Conservation (phyloP, 2,888 invertebrate species). For the Drosophila limbata region DNA sequence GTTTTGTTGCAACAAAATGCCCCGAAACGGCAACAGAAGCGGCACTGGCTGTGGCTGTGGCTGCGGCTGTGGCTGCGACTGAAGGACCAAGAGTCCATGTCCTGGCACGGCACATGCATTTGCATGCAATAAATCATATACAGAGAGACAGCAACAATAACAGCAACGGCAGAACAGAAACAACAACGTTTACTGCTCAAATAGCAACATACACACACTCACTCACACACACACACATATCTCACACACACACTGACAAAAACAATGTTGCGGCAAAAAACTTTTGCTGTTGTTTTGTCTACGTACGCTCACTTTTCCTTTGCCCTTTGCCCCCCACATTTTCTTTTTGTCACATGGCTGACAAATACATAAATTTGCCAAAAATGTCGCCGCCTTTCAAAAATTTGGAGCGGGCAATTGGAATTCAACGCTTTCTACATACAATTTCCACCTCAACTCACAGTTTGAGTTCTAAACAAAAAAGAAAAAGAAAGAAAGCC, state of each 20-base stretch:
- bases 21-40: conserved; percentile 45
- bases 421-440: conserved; percentile 60
- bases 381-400: conserved; percentile 83
- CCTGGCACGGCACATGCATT: conserved; percentile 73
- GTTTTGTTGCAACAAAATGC: conserved; percentile 81
- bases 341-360: conserved; percentile 55
- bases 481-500: neutral
- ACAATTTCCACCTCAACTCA: conserved; percentile 43
- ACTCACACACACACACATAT: conserved; percentile 6
- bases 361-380: conserved; percentile 84
- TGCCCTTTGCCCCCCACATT: conserved; percentile 12
- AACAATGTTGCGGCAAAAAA: conserved; percentile 72
- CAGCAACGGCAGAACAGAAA: conserved; percentile 38
- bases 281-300: conserved; percentile 64
- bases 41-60: conserved; percentile 19
- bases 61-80: conserved; percentile 27
- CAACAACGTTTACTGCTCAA: conserved; percentile 41
- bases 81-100: conserved; percentile 38
- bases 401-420: conserved; percentile 80
- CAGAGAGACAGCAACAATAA: conserved; percentile 78
- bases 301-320: conserved; percentile 26
- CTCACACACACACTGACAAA: conserved; percentile 31
- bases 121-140: conserved; percentile 79
- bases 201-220: conserved; percentile 29
- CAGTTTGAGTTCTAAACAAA: conserved; percentile 14